Conservation (phyloP, 2,888 invertebrate species). For the Gandaritis pyraliata region DNA sequence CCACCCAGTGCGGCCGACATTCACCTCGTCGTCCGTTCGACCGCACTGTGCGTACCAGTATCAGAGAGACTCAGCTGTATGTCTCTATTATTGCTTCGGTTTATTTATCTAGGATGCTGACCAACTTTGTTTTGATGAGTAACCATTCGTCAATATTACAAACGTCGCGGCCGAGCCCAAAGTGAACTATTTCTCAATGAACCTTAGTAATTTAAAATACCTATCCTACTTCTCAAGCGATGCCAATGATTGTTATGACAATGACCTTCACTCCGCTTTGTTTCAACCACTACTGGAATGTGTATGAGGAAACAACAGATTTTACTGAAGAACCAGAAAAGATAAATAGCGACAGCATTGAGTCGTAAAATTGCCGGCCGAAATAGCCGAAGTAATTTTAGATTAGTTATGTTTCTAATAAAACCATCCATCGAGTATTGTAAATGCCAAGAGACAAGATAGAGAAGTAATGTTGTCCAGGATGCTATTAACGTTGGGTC, state of each 20-base stretch:
- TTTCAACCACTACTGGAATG: not conserved
- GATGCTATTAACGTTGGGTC: conserved; percentile 50
- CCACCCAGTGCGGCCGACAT: conserved; percentile 81
- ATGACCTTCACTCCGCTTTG: not conserved
- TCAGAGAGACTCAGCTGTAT: conserved; percentile 61
- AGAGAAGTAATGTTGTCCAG: conserved; percentile 25
- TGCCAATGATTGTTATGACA: not conserved
- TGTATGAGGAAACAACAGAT: not conserved
- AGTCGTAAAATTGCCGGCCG: conserved; percentile 12
- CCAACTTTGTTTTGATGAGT: conserved; percentile 56
- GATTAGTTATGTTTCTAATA: conserved; percentile 22
- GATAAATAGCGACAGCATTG: conserved; percentile 9
- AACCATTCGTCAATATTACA: conserved; percentile 22
- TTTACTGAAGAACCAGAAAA: conserved; percentile 9
- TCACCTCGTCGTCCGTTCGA: conserved; percentile 70
- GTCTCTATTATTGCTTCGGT: conserved; percentile 69
- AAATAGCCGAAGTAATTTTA: conserved; percentile 18
- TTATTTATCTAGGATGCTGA: conserved; percentile 65
- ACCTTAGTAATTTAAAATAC: not conserved
- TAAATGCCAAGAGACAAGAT: conserved; percentile 21
- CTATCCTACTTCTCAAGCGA: not conserved
- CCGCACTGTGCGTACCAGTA: conserved; percentile 47
- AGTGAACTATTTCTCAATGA: not conserved
- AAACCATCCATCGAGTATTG: conserved; percentile 12
- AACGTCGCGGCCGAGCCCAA: not conserved